Conservation (phyloP, 2,113 vertebrate genomes). For the Ondatra zibethicus region DNA sequence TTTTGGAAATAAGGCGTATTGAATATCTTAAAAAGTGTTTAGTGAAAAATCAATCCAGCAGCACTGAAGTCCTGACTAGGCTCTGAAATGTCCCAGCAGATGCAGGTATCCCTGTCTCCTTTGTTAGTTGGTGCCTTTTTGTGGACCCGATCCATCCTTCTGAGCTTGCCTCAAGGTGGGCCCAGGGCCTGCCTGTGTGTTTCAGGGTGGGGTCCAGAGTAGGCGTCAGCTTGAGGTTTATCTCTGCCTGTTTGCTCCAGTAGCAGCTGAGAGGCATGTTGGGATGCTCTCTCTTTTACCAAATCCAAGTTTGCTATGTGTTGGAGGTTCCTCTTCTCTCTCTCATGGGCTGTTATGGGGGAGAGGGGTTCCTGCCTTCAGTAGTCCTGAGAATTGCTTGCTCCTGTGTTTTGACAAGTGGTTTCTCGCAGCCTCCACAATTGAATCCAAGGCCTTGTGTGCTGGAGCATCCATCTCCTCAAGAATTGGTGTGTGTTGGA, state of each 20-base stretch:
- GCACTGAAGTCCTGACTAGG: background rate
- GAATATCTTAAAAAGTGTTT: background rate
- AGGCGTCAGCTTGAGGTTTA: background rate
- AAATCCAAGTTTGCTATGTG: background rate
- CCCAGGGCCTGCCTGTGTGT: background rate
- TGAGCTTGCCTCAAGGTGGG: background rate
- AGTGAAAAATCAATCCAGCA: background rate
- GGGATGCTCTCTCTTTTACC: background rate
- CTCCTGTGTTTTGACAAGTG: background rate
- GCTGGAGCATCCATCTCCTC: background rate
- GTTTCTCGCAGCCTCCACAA: background rate
- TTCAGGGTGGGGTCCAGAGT: background rate
- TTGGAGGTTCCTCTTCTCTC: background rate
- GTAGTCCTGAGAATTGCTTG: background rate
- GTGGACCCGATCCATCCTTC: background rate
- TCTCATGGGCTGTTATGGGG: background rate
- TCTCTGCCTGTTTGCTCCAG: too few species aligned
- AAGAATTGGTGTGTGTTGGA: background rate
- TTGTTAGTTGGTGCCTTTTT: background rate
- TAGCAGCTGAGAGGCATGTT: background rate
- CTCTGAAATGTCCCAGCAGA: background rate
- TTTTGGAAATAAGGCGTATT: background rate
- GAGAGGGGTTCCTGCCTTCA: background rate
- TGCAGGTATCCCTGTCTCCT: accelerated
- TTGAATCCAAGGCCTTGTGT: background rate